Base-by-base conservation (phyloP, 2,797 vertebrate genomes). In the Eutrigla gurnardus region DNA sequence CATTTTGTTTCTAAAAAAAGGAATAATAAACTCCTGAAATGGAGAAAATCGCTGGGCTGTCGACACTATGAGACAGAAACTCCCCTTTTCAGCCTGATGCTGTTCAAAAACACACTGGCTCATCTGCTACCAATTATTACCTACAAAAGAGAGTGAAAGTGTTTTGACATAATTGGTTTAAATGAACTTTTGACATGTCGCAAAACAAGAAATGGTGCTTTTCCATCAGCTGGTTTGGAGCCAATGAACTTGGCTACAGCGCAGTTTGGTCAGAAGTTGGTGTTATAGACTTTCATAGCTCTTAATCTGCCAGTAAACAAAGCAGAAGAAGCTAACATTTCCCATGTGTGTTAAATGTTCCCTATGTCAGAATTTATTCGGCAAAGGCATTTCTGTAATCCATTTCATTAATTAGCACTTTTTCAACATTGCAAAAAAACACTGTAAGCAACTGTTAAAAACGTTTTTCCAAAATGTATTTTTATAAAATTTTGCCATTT, bases 1-100 rank as follows among this genome's bases (percentile, higher is more conserved):
- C 17, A 4, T 65, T 50, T 50, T 45, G 46, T 64, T 33, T 13
- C 55, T 46, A 47, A 25, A 25, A 25, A 25, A 25, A 25, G 25
- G 25, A 65, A 65, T 65, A 70, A 40, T n/a, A n/a, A 49, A 62
- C 53, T 64, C 33, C 46, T 59, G 11, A 75, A 63, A 63, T 47
- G 54, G 14, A 62, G 25, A 25, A 47, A 58, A 71, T 40, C 40
- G 11, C 18, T 54, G 53, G 37, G 17, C 52, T 53, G 36, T n/a
- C 35, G 43, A 54, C 8, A 47, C 39, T 37, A 33, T 3, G 33
- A 42, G 43, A 12, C 13, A 67, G 53, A 57, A 36, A 36, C 57
- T 46, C 18, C 52, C 39, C 47, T 52, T 64, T 65, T 65, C 66
- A 47, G 66, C 49, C 40, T 52, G 17, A 68, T 42, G n/a, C 53